Evolutionary conservation across 2,888 invertebrate species (phyloP).

Genomic region (Athrips mouffetella): DNA sequence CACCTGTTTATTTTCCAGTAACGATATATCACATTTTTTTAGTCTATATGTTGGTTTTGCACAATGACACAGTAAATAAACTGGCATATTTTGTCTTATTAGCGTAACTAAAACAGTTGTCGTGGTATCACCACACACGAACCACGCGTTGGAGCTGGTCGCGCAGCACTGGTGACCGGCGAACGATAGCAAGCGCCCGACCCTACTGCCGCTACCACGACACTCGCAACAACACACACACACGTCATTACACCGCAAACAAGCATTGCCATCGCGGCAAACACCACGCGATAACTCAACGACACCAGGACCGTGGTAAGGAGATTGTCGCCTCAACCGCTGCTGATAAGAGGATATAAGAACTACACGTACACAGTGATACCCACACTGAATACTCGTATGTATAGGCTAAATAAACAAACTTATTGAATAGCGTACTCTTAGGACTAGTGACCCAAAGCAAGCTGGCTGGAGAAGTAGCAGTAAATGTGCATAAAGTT

Average conservation of each 20-base stretch:
- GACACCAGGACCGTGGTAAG: constrained; percentile 36
- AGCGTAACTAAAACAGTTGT: constrained; percentile 40
- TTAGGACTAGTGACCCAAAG: neutral
- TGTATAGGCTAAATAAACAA: constrained; percentile 22
- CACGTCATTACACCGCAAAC: constrained; percentile 36
- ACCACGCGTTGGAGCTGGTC: constrained; percentile 64
- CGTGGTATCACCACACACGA: constrained; percentile 45
- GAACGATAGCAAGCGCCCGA: constrained; percentile 71
- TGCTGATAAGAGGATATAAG: constrained; percentile 70
- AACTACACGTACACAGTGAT: constrained; percentile 32
- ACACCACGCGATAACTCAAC: constrained; percentile 22
- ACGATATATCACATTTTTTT: constrained; percentile 49
- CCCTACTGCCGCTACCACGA: constrained; percentile 64
- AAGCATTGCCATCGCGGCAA: constrained; percentile 19
- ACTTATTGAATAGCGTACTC: constrained; percentile 12
- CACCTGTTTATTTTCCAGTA: constrained; percentile 51
- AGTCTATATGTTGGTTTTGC: constrained; percentile 53
- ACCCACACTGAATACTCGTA: constrained; percentile 31
- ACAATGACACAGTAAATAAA: constrained; percentile 65
- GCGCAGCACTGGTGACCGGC: constrained; percentile 69
- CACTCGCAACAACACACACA: constrained; percentile 38
- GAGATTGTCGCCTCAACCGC: constrained; percentile 43
- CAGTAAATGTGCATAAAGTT: no score
- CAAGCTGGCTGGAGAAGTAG: no score
- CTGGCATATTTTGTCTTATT: constrained; percentile 52